A percentile compares a stretch with the other conserved stretches of the same genome.
Evolutionary conservation across 2,888 invertebrate genomes (phyloP).

Genomic region (Ophion costatus): DNA sequence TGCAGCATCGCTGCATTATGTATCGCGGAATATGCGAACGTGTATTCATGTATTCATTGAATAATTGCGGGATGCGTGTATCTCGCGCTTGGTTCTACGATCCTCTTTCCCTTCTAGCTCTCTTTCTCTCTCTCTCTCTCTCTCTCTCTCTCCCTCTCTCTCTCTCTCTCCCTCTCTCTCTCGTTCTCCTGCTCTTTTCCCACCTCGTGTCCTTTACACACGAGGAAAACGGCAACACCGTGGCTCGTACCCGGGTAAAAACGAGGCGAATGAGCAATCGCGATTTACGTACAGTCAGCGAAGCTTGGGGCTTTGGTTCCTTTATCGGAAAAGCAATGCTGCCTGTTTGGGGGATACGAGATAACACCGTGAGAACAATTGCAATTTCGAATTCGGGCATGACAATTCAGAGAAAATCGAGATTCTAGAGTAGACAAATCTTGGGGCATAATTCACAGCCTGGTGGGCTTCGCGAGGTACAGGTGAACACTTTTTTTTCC

Average conservation of each 20-base stretch:
- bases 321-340: neutral
- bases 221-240: slow-evolving; percentile 27
- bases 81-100: slow-evolving; percentile 59
- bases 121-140: slow-evolving; percentile 26
- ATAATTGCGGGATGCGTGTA: slow-evolving; percentile 79
- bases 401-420: slow-evolving; percentile 1
- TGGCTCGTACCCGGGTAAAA: neutral
- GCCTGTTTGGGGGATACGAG: slow-evolving; percentile 1
- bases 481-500: neutral
- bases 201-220: slow-evolving; percentile 7
- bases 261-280: slow-evolving; percentile 6
- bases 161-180: slow-evolving; percentile 15
- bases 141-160: neutral
- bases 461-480: neutral
- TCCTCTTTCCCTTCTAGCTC: slow-evolving; percentile 26
- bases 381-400: slow-evolving; percentile 1
- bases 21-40: slow-evolving; percentile 67
- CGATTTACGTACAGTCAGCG: neutral
- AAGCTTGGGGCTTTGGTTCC: neutral
- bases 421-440: neutral
- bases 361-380: neutral
- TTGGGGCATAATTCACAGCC: neutral
- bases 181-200: neutral
- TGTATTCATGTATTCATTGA: slow-evolving; percentile 81
- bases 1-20: slow-evolving; percentile 66